phyloP scores from a whole-genome alignment of 2,888 invertebrate species.

The Rhodophaea formosa region DNA sequence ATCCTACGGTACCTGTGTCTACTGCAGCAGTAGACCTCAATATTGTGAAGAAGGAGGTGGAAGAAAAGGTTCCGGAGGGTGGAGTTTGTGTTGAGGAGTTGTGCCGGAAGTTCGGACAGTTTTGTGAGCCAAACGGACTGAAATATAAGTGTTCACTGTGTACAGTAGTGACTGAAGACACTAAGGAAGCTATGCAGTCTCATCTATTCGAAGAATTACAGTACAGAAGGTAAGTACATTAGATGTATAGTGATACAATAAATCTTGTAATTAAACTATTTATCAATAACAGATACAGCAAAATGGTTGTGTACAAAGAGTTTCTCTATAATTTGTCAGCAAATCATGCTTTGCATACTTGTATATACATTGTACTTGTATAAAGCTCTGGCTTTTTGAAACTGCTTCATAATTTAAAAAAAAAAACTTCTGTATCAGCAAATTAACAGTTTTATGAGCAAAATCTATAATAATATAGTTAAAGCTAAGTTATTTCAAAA shows the following conservation, averaged over 20 bases:
- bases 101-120: constrained; percentile 53
- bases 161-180: constrained; percentile 77
- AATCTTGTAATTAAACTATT: too few relatives aligned
- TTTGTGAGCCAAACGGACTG: constrained; percentile 76
- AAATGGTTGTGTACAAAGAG: too few relatives aligned
- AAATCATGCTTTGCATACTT: too few relatives aligned
- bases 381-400: too few relatives aligned
- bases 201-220: constrained; percentile 86
- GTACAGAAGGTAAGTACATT: constrained; percentile 84
- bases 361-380: too few relatives aligned
- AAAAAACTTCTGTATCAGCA: too few relatives aligned
- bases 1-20: constrained; percentile 9
- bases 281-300: too few relatives aligned
- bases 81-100: constrained; percentile 49
- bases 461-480: too few relatives aligned
- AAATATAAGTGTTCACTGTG: constrained; percentile 84
- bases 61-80: constrained; percentile 27
- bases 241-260: constrained; percentile 26
- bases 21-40: constrained; percentile 43
- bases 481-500: too few relatives aligned
- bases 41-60: constrained; percentile 60
- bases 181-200: constrained; percentile 81
- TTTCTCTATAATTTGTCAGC: too few relatives aligned
- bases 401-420: too few relatives aligned
- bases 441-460: too few relatives aligned